Base-by-base conservation (phyloP, 2,888 invertebrate genomes). In the Euplexia lucipara region DNA sequence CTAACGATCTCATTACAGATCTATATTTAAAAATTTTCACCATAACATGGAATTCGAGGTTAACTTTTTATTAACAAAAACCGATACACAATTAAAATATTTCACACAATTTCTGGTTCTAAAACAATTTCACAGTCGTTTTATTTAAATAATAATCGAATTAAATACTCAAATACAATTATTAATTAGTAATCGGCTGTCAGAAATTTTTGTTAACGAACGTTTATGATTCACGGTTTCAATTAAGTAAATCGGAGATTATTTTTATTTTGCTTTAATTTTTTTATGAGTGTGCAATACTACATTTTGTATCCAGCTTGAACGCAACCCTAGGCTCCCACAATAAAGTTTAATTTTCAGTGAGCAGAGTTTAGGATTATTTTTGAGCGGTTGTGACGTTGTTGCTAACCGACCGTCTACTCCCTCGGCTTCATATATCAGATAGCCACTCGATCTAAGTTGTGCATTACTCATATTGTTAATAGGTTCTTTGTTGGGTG, bases 401-500 rank as follows among this genome's bases (percentile, higher is more conserved):
- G 22, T 45, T 58, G 49, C 8, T 18, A 72, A 66, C 67, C 79
- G 90, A 85, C 67, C 74, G 91, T 90, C 81, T 87, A 82, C 65
- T 37, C 8, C 48, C 8, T 34, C 20, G 44, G 71, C 67, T 81
- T 72, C 78, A 83, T 83, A 84, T 83, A 86, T 84, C 88, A 86
- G 88, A 88, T 88, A 85, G 78, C 86, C 81, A 83, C 76, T 86
- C 89, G 84, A 91, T 90, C 91, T 90, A 88, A 92, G 90, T 92
- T 91, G 88, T 86, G 82, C 89, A 91, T 92, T 92, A 92, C 87
- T 85, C 86, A 87, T 87, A 88, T 88, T 83, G 89, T 88, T 91
- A 91, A 90, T 92, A 89, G 90, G 84, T 82, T 86, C 87, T 90
- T 91, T 90, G 89, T 92, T 90, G 88, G 86, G 86, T 87, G 90